These are phyloP conservation scores for Entomobrya proxima DNA, from an alignment of 2,888 invertebrate genomes.

Conservation along the genomic window DNA sequence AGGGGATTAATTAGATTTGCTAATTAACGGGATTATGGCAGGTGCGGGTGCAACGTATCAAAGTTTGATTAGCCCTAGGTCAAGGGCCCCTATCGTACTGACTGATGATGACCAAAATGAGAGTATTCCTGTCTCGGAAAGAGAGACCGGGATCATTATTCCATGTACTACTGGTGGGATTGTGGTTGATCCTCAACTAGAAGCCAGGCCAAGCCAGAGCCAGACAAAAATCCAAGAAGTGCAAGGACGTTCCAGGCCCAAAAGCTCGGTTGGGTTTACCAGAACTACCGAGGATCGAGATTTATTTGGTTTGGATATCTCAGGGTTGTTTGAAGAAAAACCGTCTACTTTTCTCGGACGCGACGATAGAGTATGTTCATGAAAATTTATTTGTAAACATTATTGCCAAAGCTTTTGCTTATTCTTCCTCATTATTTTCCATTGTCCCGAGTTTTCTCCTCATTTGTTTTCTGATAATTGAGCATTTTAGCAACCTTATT, in stretches of 20 bases:
- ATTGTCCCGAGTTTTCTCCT: conserved; percentile 21
- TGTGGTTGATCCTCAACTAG: conserved; percentile 47
- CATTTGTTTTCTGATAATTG: conserved; percentile 42
- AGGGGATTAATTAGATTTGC: conserved; percentile 18
- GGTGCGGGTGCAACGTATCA: conserved; percentile 70
- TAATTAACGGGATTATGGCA: conserved; percentile 45
- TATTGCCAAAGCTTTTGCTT: conserved; percentile 41
- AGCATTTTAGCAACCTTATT: conserved; percentile 51
- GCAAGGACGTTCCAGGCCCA: conserved; percentile 68
- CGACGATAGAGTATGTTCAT: conserved; percentile 59
- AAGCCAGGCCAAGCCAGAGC: not conserved
- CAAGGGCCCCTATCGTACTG: conserved; percentile 73
- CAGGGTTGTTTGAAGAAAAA: conserved; percentile 33
- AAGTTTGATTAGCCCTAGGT: conserved; percentile 74
- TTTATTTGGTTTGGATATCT: not conserved
- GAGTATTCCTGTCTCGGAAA: conserved; percentile 41
- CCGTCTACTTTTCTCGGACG: not conserved
- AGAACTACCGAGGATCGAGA: conserved; percentile 27
- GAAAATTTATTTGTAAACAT: conserved; percentile 63
- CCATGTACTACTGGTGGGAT: conserved; percentile 52
- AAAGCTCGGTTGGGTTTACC: conserved; percentile 59
- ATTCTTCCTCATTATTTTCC: conserved; percentile 22
- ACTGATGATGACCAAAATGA: conserved; percentile 68
- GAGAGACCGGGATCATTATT: conserved; percentile 34
- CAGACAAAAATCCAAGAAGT: conserved; percentile 36